phyloP scores from a whole-genome alignment of 2,113 vertebrate species.

The Corapipo altera region DNA sequence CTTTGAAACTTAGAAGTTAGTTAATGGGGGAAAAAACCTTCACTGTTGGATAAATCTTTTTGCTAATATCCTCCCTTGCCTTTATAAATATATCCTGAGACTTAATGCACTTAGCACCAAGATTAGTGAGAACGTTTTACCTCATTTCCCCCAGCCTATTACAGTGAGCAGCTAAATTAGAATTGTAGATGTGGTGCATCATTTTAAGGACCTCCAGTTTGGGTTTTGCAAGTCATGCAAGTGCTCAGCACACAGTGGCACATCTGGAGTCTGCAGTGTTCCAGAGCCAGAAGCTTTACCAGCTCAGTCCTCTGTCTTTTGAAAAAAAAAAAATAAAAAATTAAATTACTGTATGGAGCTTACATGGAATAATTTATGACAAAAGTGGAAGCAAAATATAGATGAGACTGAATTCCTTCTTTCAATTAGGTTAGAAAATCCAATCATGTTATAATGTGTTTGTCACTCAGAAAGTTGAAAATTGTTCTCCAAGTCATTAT shows the following conservation, averaged over 20 bases:
- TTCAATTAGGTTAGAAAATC: not conserved
- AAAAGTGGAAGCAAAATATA: not conserved
- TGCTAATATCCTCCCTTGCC: not conserved
- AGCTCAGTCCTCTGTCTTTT: not conserved
- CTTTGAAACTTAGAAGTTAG: slow-evolving; percentile 18
- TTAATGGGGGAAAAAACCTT: not conserved
- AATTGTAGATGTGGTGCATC: not conserved
- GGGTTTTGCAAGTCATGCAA: not conserved
- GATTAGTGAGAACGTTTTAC: slow-evolving; percentile 8
- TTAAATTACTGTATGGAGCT: not conserved
- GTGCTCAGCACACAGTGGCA: not conserved
- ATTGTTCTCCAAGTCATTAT: not conserved
- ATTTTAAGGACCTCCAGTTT: not conserved
- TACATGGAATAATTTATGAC: not conserved
- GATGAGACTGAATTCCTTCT: not conserved
- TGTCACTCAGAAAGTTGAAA: not conserved
- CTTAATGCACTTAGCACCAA: not conserved
- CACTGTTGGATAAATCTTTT: slow-evolving; percentile 20
- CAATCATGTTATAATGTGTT: not conserved
- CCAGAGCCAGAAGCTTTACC: not conserved
- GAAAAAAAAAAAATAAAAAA: not conserved
- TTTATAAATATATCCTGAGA: slow-evolving; percentile 7
- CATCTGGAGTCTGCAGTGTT: not conserved
- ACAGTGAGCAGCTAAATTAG: not conserved
- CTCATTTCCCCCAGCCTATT: slow-evolving; percentile 31